Base-by-base conservation (phyloP, 2,888 invertebrate species). In the Stramonita haemastoma region DNA sequence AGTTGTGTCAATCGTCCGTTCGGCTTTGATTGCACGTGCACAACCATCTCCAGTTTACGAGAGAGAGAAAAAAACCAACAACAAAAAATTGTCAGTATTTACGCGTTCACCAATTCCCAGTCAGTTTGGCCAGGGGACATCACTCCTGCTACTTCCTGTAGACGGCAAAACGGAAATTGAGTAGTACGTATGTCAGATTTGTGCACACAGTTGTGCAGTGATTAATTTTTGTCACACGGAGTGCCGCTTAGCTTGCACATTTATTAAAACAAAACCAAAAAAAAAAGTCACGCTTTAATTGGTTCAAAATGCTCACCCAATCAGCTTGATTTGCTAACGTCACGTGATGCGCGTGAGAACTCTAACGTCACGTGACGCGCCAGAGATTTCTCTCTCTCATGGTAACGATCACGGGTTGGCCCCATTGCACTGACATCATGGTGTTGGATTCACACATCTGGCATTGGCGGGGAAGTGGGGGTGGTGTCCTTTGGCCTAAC, bases 181-280 rank as follows among this genome's bases (percentile, higher is more conserved):
- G 60, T 83, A 46, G 83, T 83, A 83, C 46, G 83, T 86, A 86
- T 66, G 13, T 1, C 57, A 57, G 29, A 32, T 2, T 57, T 66
- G 56, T 86, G 32, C 66, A 86, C 86, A 22, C 0, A 86, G 66
- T 32, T 32, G 60, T 86, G 86, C 86, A 60, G 86, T 86, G 86
- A 34, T 19, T n/a, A 57, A 19, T 66, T 32, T 8, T 34, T 32
- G 19, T 32, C 32, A 34, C 86, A n/a, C 66, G 11, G 26, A 6
- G 46, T 22, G 36, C 46, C 46, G 26, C 83, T 34, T 34, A 66
- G 4, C n/a, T 8, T 86, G 86, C n/a, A n/a, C 57, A 22, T 15
- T 17, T 34, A 19, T 36, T 36, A 6, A 60, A n/a, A 22, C 79
- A 29, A 36, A 36, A 36, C 13, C 77, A 77, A 79, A 79, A 32